Conservation (phyloP, 1,140 invertebrate genomes). For the Tenebrio molitor region DNA sequence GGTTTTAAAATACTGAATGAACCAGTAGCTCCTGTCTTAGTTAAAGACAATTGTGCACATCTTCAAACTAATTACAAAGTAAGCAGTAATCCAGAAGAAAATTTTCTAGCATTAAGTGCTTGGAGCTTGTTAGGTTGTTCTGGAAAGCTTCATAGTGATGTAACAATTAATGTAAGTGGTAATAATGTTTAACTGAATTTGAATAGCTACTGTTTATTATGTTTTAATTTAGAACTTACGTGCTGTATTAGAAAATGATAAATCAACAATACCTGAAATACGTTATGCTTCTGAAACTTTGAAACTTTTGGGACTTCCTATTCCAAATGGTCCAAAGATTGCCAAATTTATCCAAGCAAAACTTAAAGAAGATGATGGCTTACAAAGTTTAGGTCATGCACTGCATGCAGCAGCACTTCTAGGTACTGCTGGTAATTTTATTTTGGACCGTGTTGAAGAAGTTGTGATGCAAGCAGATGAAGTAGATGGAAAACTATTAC, state of each 20-base stretch:
- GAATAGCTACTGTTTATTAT: too few species aligned
- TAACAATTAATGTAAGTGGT: constrained; percentile 58
- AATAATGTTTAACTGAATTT: too few species aligned
- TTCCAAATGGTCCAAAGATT: constrained; percentile 60
- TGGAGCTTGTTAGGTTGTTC: constrained; percentile 57
- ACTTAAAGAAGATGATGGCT: constrained; percentile 63
- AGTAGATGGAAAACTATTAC: constrained; percentile 87
- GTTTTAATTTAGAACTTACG: constrained; percentile 57
- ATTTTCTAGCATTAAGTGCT: constrained; percentile 58
- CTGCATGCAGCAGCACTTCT: constrained; percentile 83
- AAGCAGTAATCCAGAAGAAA: constrained; percentile 52
- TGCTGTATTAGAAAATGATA: constrained; percentile 56
- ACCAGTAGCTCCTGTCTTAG: constrained; percentile 48
- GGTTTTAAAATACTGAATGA: constrained; percentile 57
- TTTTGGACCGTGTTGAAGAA: constrained; percentile 88
- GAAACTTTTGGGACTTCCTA: constrained; percentile 53
- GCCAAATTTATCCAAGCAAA: constrained; percentile 58
- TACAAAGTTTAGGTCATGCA: constrained; percentile 83
- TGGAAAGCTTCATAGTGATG: constrained; percentile 59
- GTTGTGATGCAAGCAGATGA: constrained; percentile 95
- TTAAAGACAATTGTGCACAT: constrained; percentile 55
- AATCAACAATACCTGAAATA: constrained; percentile 57
- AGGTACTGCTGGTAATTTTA: constrained; percentile 78
- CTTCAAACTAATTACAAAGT: constrained; percentile 54
- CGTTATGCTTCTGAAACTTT: constrained; percentile 62